Evolutionary conservation across 1,140 invertebrate genomes (phyloP), one percentile per base, ranked within the genome.

Genomic region (Drosophila pseudoananassae): DNA sequence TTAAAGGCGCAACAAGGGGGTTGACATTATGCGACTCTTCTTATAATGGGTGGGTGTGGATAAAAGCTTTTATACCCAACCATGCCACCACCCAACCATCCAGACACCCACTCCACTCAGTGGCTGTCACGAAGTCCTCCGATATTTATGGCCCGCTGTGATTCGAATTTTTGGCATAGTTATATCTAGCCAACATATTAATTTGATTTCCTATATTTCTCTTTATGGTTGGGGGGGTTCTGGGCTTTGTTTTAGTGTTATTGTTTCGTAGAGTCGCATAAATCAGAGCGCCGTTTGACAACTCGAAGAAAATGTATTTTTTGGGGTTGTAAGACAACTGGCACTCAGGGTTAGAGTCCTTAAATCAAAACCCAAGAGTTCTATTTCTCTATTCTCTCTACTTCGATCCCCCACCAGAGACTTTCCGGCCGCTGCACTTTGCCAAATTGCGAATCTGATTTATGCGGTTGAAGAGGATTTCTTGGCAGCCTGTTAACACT

Each of bases 361-460:
- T 53, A 66, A 68, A 66, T 69, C 61, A 69, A 68, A 69, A 38
- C 52, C 29, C 38, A 55, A 69, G 50, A 27, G 25, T 17, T 57
- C 33, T 56, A 46, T 57, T n/a, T 20, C 20, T 20, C 20, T 20
- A 20, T 20, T 57, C 9, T 20, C 20, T 20, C 20, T 20, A 20
- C 3, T 20, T 20, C 20, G 3, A 20, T 20, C 20, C 20, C 20
- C 20, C 20, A 20, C 20, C 20, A 20, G 20, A 20, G 4, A 59
- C 36, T 43, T 43, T 17, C 40, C 45, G 17, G 31, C 31, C 59
- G 46, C 33, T 79, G 80, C 80, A 83, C 80, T 83, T 64, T 83
- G 80, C 64, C 80, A 84, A 84, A 84, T 84, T 84, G 76, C 82
- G 58, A 72, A 84, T 83, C 59, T 79, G 76, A 84, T 83, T 83